A percentile compares a stretch with the other conserved stretches of the same genome.
These are phyloP conservation scores for Rhipidura dahli DNA, from an alignment of 2,113 vertebrate species.

Conservation along the genomic window DNA sequence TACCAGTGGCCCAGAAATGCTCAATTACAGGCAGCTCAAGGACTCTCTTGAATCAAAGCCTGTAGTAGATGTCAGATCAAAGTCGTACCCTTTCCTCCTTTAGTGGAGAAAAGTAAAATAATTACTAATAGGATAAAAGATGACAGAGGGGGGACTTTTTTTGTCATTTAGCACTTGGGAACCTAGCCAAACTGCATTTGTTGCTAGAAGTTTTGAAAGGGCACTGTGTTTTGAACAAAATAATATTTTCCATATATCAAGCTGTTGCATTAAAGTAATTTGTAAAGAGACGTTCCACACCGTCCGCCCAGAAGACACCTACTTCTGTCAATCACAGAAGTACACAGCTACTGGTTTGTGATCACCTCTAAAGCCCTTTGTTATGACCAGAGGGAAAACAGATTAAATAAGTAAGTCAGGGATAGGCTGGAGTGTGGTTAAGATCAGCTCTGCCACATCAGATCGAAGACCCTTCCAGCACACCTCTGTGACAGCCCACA, in stretches of 20 bases:
- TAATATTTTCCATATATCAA: background rate
- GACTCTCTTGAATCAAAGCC: background rate
- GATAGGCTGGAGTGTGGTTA: background rate
- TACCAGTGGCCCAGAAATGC: background rate
- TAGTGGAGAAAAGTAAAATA: background rate
- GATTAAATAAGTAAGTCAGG: background rate
- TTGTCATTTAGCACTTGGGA: background rate
- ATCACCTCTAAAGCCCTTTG: background rate
- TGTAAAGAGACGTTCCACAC: background rate
- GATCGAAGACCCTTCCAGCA: background rate
- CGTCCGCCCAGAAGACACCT: background rate
- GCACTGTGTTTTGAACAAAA: background rate
- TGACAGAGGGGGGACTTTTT: background rate
- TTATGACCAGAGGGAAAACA: background rate
- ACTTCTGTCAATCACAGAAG: background rate
- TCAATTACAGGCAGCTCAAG: background rate
- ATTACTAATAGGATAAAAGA: background rate
- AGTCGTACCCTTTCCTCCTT: background rate
- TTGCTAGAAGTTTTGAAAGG: background rate
- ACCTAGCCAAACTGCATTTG: background rate
- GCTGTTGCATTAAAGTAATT: background rate
- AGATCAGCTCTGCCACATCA: background rate
- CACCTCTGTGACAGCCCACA: background rate
- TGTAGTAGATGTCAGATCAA: background rate
- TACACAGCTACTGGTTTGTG: background rate